Evolutionary conservation across 2,888 invertebrate species (phyloP), one percentile per base, ranked within the genome.

Genomic region (Hyppa rectilinea): DNA sequence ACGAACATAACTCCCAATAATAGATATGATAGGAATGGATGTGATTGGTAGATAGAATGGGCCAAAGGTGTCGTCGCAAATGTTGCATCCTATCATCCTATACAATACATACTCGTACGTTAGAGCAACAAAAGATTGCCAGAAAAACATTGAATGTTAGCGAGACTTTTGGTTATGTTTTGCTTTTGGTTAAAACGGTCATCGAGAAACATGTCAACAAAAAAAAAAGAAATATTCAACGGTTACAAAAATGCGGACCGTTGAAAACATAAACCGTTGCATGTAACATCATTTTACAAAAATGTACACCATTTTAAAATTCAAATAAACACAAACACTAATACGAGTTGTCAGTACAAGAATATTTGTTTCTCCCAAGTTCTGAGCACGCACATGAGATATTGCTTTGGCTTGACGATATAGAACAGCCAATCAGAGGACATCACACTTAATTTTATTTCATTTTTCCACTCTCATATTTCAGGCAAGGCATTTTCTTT

Each of bases 361-460:
- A 49, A 60, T 59, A 69, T 76, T 75, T 65, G 60, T 62, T 58
- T 45, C n/a, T 1, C 40, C 20, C 17, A 26, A 71, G 58, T 49
- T 43, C 43, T 38, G 43, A 45, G 49, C 49, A 65, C 66, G 72
- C 71, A 62, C n/a, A 53, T 65, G 71, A 65, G 50, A 62, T 71
- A 76, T 76, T 62, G 31, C 72, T 66, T 66, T 78, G 49, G 43
- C 62, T 59, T 69, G 53, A 55, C 7, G 23, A 66, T 62, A 53
- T 49, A 36, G 23, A 43, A 43, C 29, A 63, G 49, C 23, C 23
- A 61, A 64, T 49, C 4, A 45, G 4, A 17, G n/a, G 20, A 62
- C 60, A 12, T n/a, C 10, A 23, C 31, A 45, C 56, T 52, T 29
- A 43, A 61, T 77, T 47, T 49, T n/a, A n/a, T n/a, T n/a, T n/a